phyloP scores from a whole-genome alignment of 1,140 invertebrate genomes.

The Riptortus pedestris region DNA sequence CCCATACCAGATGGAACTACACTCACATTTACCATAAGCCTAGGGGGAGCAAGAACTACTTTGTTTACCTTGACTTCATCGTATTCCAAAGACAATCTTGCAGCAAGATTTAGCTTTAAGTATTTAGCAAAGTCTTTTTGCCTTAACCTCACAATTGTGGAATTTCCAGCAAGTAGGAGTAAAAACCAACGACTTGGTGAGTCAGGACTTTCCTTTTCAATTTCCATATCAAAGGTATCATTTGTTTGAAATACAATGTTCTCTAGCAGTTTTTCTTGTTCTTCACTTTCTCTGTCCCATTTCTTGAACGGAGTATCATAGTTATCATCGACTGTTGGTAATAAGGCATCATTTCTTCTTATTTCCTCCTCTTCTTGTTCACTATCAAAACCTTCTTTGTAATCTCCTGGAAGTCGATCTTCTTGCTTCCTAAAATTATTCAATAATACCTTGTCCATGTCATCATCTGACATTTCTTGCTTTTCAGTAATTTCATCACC shows the following conservation, averaged over 20 bases:
- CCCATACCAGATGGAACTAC: constrained; percentile 30
- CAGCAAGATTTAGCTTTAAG: constrained; percentile 36
- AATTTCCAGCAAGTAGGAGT: constrained; percentile 35
- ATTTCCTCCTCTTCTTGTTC: constrained; percentile 31
- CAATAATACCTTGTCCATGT: constrained; percentile 17
- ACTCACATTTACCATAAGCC: constrained; percentile 35
- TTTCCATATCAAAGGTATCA: constrained; percentile 12
- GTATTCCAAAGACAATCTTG: constrained; percentile 36
- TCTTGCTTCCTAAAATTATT: constrained; percentile 17
- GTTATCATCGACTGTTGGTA: constrained; percentile 19
- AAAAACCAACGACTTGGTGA: constrained; percentile 31
- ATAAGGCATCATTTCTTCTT: constrained; percentile 10
- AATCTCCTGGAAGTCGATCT: constrained; percentile 6
- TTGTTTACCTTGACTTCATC: constrained; percentile 35
- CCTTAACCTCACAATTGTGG: constrained; percentile 35
- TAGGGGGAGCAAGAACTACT: constrained; percentile 34
- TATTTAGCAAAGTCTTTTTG: constrained; percentile 37
- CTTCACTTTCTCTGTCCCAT: constrained; percentile 33
- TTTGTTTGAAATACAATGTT: constrained; percentile 29
- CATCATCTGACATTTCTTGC: constrained; percentile 19
- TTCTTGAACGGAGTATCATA: constrained; percentile 31
- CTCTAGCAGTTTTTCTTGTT: constrained; percentile 32
- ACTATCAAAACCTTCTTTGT: constrained; percentile 26
- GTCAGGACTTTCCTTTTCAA: background rate
- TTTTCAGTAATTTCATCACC: constrained; percentile 18